A percentile compares a stretch with the other conserved stretches of the same genome.
These are phyloP conservation scores for Microctenopoma lineatum DNA, from an alignment of 2,797 vertebrate species.

Conservation along the genomic window DNA sequence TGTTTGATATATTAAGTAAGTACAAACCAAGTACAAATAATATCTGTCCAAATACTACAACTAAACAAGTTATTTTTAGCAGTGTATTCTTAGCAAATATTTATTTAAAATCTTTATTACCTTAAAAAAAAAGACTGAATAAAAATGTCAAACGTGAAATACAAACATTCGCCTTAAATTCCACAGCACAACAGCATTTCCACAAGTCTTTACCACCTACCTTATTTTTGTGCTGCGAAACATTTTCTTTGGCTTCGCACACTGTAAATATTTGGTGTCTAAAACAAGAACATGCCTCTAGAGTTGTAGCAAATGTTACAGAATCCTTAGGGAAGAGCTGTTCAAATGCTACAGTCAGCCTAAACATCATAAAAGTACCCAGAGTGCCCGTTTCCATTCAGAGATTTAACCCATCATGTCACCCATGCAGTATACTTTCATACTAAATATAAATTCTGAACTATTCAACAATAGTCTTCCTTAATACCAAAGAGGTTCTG, in stretches of 20 bases:
- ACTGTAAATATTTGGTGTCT: slow-evolving; percentile 83
- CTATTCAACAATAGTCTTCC: background rate
- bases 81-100: background rate
- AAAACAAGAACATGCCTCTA: slow-evolving; percentile 78
- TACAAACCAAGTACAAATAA: slow-evolving; percentile 44
- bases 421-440: slow-evolving; percentile 36
- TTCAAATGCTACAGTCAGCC: slow-evolving; percentile 44
- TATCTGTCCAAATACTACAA: slow-evolving; percentile 5
- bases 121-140: slow-evolving; percentile 17
- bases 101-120: slow-evolving; percentile 22
- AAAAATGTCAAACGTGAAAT: slow-evolving; percentile 39
- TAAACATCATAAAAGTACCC: slow-evolving; percentile 13
- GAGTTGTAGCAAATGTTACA: slow-evolving; percentile 67
- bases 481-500: slow-evolving; percentile 8
- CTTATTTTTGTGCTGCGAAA: slow-evolving; percentile 76
- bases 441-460: slow-evolving; percentile 19
- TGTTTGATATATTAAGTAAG: slow-evolving; percentile 18
- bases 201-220: slow-evolving; percentile 61
- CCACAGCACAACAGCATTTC: slow-evolving; percentile 60
- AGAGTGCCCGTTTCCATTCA: slow-evolving; percentile 25
- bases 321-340: slow-evolving; percentile 63
- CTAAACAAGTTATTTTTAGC: slow-evolving; percentile 3
- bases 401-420: slow-evolving; percentile 50
- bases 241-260: slow-evolving; percentile 76
- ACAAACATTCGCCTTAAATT: slow-evolving; percentile 62